A percentile compares a stretch with the other conserved stretches of the same genome.
These are phyloP conservation scores for Sciurus niger DNA, from an alignment of 2,113 vertebrate species.

Conservation along the genomic window DNA sequence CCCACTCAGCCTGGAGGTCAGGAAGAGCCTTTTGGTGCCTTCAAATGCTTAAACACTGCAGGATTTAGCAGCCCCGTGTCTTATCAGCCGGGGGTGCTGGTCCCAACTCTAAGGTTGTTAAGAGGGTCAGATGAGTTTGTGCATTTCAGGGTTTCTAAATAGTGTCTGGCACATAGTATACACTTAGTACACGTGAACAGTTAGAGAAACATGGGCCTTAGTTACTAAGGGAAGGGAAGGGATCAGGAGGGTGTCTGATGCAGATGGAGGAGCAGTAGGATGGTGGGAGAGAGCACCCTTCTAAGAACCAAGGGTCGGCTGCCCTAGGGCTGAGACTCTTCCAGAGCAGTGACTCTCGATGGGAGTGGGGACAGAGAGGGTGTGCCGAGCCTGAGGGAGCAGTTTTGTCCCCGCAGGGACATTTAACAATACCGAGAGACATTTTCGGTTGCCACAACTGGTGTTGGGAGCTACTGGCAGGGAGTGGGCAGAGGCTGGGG, in stretches of 20 bases:
- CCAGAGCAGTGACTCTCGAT: background rate
- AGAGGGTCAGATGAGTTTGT: rapidly evolving
- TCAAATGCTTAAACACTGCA: background rate
- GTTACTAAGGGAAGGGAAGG: background rate
- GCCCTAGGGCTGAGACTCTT: rapidly evolving
- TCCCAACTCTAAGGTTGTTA: background rate
- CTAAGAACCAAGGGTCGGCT: rapidly evolving
- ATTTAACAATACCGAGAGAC: background rate
- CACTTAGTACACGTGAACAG: rapidly evolving
- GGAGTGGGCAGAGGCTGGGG: background rate
- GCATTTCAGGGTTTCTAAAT: background rate
- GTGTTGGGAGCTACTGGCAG: background rate
- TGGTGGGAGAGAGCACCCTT: rapidly evolving
- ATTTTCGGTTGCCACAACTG: rapidly evolving
- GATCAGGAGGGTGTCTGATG: rapidly evolving
- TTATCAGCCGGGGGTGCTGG: background rate
- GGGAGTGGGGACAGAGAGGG: background rate
- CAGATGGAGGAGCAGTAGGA: background rate
- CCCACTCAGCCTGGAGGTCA: rapidly evolving
- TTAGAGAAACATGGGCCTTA: rapidly evolving
- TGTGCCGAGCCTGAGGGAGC: background rate
- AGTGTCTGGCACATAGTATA: background rate
- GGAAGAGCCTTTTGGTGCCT: background rate
- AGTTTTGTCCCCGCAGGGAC: background rate
- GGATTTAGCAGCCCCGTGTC: rapidly evolving